These are phyloP conservation scores for Ataeniobius toweri DNA, from an alignment of 2,797 vertebrate genomes.

Conservation along the genomic window DNA sequence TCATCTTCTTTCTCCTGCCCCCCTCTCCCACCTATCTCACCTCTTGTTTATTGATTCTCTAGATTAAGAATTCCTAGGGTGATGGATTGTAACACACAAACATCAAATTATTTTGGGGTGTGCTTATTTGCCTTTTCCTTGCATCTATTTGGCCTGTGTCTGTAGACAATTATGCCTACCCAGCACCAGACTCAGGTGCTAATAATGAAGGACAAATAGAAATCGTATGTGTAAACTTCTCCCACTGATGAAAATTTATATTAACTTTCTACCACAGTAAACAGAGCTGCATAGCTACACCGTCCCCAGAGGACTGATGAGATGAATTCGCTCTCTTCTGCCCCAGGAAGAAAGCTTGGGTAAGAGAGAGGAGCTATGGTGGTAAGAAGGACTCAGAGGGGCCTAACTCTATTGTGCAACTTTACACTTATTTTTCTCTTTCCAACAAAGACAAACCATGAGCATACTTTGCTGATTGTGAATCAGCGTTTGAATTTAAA, in stretches of 20 bases:
- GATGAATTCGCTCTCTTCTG: conserved; percentile 99
- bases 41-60: conserved; percentile 99
- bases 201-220: conserved; percentile 99
- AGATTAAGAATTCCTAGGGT: conserved; percentile 99
- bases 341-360: conserved; percentile 87
- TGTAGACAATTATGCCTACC: conserved; percentile 99
- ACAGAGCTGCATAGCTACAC: conserved; percentile 99
- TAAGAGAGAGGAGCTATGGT: conserved; percentile 47
- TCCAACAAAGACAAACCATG: conserved; percentile 89
- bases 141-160: conserved; percentile 99
- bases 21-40: conserved; percentile 75
- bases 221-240: conserved; percentile 99
- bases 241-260: conserved; percentile 99
- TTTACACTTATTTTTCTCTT: conserved; percentile 86
- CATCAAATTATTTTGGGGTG: conserved; percentile 99
- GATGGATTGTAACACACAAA: conserved; percentile 99
- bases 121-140: conserved; percentile 99
- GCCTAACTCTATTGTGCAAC: conserved; percentile 93
- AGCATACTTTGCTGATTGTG: conserved; percentile 91
- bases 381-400: conserved; percentile 62
- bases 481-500: conserved; percentile 73
- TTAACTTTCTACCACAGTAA: conserved; percentile 99
- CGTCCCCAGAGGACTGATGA: conserved; percentile 95
- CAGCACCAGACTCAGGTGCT: conserved; percentile 99
- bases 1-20: conserved; percentile 40